Evolutionary conservation across 2,797 vertebrate genomes (phyloP).

Genomic region (Sebastes glaucus): DNA sequence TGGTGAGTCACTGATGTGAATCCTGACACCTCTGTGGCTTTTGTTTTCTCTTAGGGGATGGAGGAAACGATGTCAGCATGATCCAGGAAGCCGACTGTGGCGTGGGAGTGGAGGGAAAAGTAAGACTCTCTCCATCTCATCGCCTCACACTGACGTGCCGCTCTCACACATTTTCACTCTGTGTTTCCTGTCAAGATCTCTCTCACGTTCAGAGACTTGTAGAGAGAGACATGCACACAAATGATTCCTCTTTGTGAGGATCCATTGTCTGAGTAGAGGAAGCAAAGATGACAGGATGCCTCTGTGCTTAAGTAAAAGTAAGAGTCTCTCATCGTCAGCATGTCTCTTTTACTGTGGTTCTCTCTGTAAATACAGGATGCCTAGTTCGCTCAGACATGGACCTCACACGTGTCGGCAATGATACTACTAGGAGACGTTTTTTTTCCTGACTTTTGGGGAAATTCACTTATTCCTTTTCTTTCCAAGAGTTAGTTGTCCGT

Average conservation of each 20-base stretch:
- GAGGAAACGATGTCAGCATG: constrained; percentile 99
- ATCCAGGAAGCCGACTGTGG: constrained; percentile 99
- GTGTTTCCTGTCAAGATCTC: constrained; percentile 76
- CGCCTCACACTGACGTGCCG: constrained; percentile 23
- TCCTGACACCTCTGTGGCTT: constrained; percentile 71
- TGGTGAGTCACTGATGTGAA: constrained; percentile 57
- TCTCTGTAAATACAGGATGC: background rate
- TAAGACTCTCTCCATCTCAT: constrained; percentile 81
- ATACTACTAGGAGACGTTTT: background rate
- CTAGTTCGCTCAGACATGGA: background rate
- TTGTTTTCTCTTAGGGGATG: constrained; percentile 89
- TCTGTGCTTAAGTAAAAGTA: constrained; percentile 35
- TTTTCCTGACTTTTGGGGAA: background rate
- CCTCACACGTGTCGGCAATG: background rate
- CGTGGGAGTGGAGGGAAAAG: constrained; percentile 98
- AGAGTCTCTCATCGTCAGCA: constrained; percentile 9
- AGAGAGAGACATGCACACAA: constrained; percentile 45
- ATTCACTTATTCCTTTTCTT: background rate
- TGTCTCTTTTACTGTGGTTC: background rate
- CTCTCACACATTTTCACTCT: constrained; percentile 50
- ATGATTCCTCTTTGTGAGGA: constrained; percentile 66
- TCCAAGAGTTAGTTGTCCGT: background rate
- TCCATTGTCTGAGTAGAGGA: constrained; percentile 55
- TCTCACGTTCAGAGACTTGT: constrained; percentile 48
- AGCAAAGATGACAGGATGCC: constrained; percentile 56